Base-by-base conservation (phyloP, 2,797 vertebrate species). In the Fistularia tabacaria region DNA sequence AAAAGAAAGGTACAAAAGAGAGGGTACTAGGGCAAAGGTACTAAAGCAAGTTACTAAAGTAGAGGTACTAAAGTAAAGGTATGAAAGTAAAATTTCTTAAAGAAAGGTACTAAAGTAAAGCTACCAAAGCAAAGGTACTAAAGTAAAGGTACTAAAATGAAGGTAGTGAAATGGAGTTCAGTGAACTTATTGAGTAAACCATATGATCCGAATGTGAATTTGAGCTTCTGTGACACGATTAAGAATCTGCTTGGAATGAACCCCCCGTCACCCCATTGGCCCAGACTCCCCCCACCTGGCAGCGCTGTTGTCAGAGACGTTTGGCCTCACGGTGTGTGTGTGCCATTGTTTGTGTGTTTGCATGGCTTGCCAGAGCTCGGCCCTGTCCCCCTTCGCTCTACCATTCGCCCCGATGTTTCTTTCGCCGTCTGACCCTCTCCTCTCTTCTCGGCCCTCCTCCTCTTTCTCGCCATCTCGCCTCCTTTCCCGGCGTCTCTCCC, bases 201-300 rank as follows among this genome's bases (percentile, higher is more conserved):
- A 25, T 3, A 25, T 25, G 25, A 25, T 25, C 25, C 25, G 25
- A 25, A 25, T 25, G 5, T 25, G 25, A 25, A 25, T 25, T 25
- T 25, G 25, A 25, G 5, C 25, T 25, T 25, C 25, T 25, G 25
- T 25, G 25, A 25, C 25, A 5, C 25, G 25, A 25, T 25, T 25
- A 25, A 25, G 25, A 25, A 25, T 25, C 25, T 25, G 41, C 3
- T 52, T 25, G 13, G 42, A 52, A 41, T 42, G 14, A 15, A 6
- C 37, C 11, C 6, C 54, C 66, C 66, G 7, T 10, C 10, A 8
- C 50, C 42, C 59, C 51, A 5, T 25, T 25, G 25, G 25, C 25
- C 64, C 38, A 84, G 77, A 73, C 69, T 49, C 66, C 49, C 57
- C 58, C 47, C 46, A 59, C 49, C 46, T 88, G 52, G 61, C 64